Evolutionary conservation across 2,113 vertebrate species (phyloP).

Genomic region (Rhegmatorhina hoffmannsi): DNA sequence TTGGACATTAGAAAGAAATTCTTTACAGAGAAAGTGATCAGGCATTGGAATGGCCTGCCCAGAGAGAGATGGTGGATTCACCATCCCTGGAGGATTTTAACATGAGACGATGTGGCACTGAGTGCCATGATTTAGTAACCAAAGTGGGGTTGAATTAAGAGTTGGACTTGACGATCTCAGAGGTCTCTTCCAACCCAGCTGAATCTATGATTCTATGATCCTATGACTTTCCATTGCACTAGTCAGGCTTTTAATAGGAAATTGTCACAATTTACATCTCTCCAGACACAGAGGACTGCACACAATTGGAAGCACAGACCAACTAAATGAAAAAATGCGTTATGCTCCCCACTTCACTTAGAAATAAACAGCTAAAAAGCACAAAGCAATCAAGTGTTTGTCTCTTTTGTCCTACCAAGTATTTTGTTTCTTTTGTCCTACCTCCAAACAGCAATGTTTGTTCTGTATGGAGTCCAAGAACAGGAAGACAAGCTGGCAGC

Average conservation of each 20-base stretch:
- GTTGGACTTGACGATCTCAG: no score
- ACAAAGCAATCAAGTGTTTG: background rate
- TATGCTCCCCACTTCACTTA: background rate
- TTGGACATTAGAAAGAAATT: no score
- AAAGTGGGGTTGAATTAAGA: no score
- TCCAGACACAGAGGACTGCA: background rate
- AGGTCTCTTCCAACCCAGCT: no score
- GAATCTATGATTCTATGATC: no score
- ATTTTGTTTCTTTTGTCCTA: background rate
- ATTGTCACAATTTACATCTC: accelerated
- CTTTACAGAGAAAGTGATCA: no score
- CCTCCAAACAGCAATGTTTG: background rate
- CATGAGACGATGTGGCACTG: no score
- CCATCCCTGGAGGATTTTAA: no score
- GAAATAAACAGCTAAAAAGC: background rate
- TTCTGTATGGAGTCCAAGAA: background rate
- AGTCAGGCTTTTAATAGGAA: background rate
- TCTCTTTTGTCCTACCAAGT: background rate
- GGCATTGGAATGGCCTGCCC: no score
- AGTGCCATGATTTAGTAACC: no score
- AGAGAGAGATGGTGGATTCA: no score
- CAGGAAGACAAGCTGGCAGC: background rate
- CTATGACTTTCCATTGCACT: background rate
- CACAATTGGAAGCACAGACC: background rate
- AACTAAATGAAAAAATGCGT: background rate